A percentile compares a stretch with the other conserved stretches of the same genome.
These are phyloP conservation scores for Origma solitaria DNA, from an alignment of 2,113 vertebrate species.

Conservation along the genomic window DNA sequence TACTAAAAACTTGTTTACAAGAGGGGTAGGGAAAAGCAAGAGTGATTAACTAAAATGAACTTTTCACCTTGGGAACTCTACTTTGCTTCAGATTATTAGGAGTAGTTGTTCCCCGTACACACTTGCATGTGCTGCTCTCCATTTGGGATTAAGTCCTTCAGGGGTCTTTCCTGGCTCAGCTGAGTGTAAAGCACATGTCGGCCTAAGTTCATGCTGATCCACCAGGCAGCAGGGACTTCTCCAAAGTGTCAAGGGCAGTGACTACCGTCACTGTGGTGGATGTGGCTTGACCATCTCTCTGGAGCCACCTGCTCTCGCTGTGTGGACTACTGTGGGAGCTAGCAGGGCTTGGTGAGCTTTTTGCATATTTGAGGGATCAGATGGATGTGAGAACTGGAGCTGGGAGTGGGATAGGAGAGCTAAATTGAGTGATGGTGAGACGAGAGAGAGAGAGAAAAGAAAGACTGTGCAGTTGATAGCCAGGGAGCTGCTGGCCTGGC, in stretches of 20 bases:
- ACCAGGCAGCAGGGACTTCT: background rate
- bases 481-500: background rate
- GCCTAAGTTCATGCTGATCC: background rate
- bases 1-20: background rate
- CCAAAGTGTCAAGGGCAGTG: background rate
- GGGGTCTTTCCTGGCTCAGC: background rate
- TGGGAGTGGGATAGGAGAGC: background rate
- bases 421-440: background rate
- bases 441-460: background rate
- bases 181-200: background rate
- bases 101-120: background rate
- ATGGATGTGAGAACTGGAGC: background rate
- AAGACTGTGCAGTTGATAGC: background rate
- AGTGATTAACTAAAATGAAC: background rate
- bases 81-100: background rate
- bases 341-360: background rate
- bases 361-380: background rate
- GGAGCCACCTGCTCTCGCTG: rapidly evolving
- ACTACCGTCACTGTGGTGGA: background rate
- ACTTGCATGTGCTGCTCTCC: background rate
- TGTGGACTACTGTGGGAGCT: background rate
- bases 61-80: background rate
- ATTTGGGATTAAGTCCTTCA: background rate
- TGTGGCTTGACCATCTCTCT: background rate
- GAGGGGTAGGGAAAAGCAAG: background rate